phyloP scores from a whole-genome alignment of 2,888 invertebrate genomes.

The Limnephilus lunatus region DNA sequence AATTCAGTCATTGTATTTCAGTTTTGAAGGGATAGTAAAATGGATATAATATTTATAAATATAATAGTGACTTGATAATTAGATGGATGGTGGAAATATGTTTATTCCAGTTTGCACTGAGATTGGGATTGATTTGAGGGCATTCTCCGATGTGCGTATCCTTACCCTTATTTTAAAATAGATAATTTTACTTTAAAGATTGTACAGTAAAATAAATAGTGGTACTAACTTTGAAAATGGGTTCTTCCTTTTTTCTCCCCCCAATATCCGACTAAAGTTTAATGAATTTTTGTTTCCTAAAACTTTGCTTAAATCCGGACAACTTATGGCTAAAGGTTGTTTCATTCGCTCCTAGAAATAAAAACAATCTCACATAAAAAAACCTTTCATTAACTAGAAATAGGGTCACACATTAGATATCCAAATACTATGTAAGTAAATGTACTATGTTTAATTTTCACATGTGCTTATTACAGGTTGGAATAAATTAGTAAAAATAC shows the following conservation, averaged over 20 bases:
- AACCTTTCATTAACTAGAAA: neutral
- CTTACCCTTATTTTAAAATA: neutral
- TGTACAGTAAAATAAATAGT: neutral
- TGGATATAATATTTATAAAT: too few species aligned
- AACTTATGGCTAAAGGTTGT: constrained; percentile 70
- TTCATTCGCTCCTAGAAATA: constrained; percentile 74
- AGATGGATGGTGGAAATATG: neutral
- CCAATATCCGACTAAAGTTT: constrained; percentile 74
- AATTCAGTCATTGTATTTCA: too few species aligned
- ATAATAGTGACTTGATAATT: neutral
- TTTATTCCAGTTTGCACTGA: too few species aligned
- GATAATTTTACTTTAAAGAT: neutral
- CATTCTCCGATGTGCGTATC: neutral
- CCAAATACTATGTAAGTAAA: neutral
- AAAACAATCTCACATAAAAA: neutral
- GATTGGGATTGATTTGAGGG: neutral
- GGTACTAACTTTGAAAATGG: constrained; percentile 82
- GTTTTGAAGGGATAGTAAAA: too few species aligned
- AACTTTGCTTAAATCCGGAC: constrained; percentile 69
- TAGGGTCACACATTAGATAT: neutral
- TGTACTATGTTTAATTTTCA: neutral
- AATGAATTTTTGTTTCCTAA: constrained; percentile 70
- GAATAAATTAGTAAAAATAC: neutral
- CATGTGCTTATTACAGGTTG: neutral
- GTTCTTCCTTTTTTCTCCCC: constrained; percentile 84